Evolutionary conservation across 1,140 invertebrate genomes (phyloP).

Genomic region (Penaeus indicus): DNA sequence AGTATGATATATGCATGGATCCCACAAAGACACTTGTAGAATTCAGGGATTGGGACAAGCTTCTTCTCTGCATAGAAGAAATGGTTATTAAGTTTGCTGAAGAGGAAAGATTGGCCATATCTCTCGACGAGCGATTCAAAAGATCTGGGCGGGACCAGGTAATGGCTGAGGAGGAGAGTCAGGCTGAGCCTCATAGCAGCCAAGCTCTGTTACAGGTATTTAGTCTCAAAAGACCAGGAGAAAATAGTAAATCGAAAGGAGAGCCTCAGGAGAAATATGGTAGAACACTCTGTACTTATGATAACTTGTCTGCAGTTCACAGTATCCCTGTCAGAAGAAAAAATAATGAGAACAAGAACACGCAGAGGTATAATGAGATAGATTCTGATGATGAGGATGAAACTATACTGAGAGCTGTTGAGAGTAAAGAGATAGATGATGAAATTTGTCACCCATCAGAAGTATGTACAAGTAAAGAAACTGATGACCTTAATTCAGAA

Average conservation of each 20-base stretch:
- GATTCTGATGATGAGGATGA: not conserved
- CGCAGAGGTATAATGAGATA: not conserved
- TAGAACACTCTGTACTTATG: conserved; percentile 27
- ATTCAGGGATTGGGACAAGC: conserved; percentile 75
- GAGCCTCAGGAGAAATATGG: conserved; percentile 33
- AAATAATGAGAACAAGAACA: not conserved
- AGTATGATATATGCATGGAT: conserved; percentile 75
- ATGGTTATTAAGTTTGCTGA: conserved; percentile 69
- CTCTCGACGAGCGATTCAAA: conserved; percentile 45
- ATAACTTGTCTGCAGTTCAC: conserved; percentile 49
- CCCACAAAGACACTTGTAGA: conserved; percentile 74
- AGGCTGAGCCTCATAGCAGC: conserved; percentile 43
- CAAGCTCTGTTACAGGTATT: conserved; percentile 43
- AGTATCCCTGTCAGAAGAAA: conserved; percentile 37
- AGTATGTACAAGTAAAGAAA: not conserved
- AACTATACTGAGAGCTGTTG: not conserved
- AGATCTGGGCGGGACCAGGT: conserved; percentile 38
- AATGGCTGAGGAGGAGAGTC: conserved; percentile 10
- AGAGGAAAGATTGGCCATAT: conserved; percentile 52
- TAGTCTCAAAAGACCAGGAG: conserved; percentile 37
- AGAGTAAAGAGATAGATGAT: not conserved
- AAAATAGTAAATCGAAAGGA: not conserved
- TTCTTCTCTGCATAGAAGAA: conserved; percentile 74
- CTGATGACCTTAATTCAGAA: not conserved
- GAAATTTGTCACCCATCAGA: not conserved